Evolutionary conservation across 2,888 invertebrate species (phyloP).

Genomic region (Drosophila fulvimacula): DNA sequence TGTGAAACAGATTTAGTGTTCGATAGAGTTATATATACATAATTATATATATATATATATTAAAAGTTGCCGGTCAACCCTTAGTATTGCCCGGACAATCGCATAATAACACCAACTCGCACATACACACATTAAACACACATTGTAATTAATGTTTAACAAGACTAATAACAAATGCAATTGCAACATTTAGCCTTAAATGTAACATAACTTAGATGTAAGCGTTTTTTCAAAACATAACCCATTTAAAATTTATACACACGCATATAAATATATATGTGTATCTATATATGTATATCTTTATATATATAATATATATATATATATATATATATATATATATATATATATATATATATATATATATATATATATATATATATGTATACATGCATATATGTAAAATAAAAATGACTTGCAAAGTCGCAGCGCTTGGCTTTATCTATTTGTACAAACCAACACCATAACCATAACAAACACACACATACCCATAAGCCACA

Average conservation of each 20-base stretch:
- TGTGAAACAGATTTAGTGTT: slow-evolving; percentile 84
- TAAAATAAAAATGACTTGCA: slow-evolving; percentile 67
- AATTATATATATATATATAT: slow-evolving; percentile 11
- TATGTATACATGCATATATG: slow-evolving; percentile 53
- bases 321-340: slow-evolving; percentile 54
- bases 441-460: slow-evolving; percentile 30
- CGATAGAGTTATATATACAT: slow-evolving; percentile 59
- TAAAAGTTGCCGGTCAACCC: slow-evolving; percentile 42
- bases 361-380: slow-evolving; percentile 42
- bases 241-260: slow-evolving; percentile 54
- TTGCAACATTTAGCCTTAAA: slow-evolving; percentile 25
- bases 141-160: slow-evolving; percentile 65
- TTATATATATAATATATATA: too few relatives aligned
- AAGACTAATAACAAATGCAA: slow-evolving; percentile 66
- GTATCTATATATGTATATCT: slow-evolving; percentile 41
- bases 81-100: slow-evolving; percentile 29
- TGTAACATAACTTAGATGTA: slow-evolving; percentile 49
- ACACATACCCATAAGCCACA: too few relatives aligned
- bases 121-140: slow-evolving; percentile 12
- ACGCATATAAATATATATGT: slow-evolving; percentile 38
- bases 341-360: slow-evolving; percentile 35
- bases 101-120: slow-evolving; percentile 21
- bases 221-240: slow-evolving; percentile 61
- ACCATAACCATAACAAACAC: slow-evolving; percentile 1
- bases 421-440: slow-evolving; percentile 57